Conservation (phyloP, 2,113 vertebrate species). For the Macquaria ambigua region DNA sequence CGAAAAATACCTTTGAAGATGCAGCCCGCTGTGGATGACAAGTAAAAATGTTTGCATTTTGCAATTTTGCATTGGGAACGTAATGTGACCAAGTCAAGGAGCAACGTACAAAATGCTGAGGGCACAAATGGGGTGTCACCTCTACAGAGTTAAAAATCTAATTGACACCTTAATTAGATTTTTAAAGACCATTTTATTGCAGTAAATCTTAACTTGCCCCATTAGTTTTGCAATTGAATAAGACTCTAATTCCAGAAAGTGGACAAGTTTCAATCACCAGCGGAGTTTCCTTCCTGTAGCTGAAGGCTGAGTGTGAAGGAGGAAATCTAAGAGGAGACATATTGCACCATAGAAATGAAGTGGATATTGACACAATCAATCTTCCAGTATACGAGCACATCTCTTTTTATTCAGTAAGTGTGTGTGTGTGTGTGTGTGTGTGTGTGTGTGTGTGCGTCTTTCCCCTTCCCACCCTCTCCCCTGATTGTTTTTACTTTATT, state of each 20-base stretch:
- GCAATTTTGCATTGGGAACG: background rate
- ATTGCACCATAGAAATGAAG: slow-evolving; percentile 48
- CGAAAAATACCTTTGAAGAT: background rate
- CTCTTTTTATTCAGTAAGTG: slow-evolving; percentile 49
- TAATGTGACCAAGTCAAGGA: background rate
- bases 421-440: slow-evolving; percentile 7
- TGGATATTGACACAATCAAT: slow-evolving; percentile 81
- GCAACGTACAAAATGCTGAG: background rate
- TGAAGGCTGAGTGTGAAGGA: slow-evolving; percentile 7
- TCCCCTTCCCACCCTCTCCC: slow-evolving; percentile 47
- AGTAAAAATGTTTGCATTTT: too few species aligned
- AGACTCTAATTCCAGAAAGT: background rate
- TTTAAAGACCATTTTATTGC: background rate
- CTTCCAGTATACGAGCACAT: slow-evolving; percentile 62
- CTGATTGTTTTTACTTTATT: slow-evolving; percentile 80
- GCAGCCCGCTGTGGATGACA: background rate
- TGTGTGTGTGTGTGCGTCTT: background rate
- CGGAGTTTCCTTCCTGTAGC: slow-evolving; percentile 9
- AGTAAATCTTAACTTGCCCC: background rate
- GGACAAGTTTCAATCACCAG: slow-evolving; percentile 6
- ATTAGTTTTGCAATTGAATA: background rate
- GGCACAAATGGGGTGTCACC: background rate
- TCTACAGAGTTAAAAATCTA: background rate
- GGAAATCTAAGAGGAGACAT: slow-evolving; percentile 43
- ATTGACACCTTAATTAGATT: background rate